Conservation (phyloP, 1,140 invertebrate genomes). For the Whitmania pigra region DNA sequence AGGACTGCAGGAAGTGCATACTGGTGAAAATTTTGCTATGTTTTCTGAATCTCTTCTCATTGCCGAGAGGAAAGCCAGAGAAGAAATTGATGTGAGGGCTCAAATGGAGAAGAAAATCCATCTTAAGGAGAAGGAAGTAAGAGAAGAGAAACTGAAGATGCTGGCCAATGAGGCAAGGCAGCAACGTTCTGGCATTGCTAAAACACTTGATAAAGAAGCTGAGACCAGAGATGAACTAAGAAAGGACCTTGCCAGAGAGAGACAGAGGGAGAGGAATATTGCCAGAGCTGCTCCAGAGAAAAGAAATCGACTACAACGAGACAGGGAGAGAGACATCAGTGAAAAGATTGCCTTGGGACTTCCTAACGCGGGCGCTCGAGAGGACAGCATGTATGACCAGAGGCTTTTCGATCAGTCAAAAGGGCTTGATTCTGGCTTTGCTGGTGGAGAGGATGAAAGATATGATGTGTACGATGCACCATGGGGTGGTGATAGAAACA, state of each 20-base stretch:
- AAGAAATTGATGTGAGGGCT: slow-evolving; percentile 87
- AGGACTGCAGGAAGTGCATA: slow-evolving; percentile 88
- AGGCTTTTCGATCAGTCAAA: slow-evolving; percentile 86
- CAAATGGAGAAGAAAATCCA: slow-evolving; percentile 91
- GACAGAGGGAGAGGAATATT: slow-evolving; percentile 81
- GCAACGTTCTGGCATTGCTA: slow-evolving; percentile 63
- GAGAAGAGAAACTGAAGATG: slow-evolving; percentile 82
- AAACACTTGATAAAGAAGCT: slow-evolving; percentile 48
- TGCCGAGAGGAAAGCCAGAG: slow-evolving; percentile 89
- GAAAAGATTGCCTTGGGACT: slow-evolving; percentile 95
- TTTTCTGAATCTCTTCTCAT: slow-evolving; percentile 92
- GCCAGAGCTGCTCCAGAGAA: slow-evolving; percentile 86
- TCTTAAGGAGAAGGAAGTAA: slow-evolving; percentile 95
- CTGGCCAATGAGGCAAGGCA: slow-evolving; percentile 90
- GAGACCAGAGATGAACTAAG: slow-evolving; percentile 78
- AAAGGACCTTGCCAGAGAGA: slow-evolving; percentile 75
- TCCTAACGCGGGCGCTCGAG: slow-evolving; percentile 56
- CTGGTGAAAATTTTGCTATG: slow-evolving; percentile 98
- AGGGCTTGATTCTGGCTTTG: slow-evolving; percentile 88
- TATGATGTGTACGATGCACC: slow-evolving; percentile 94
- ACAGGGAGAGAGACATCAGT: slow-evolving; percentile 83
- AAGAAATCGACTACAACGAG: slow-evolving; percentile 28
- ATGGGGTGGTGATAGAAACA: slow-evolving; percentile 54
- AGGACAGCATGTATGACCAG: slow-evolving; percentile 86
- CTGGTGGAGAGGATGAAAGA: slow-evolving; percentile 75